Percentiles rank a stretch among this genome's conserved stretches.
phyloP scores from a whole-genome alignment of 2,888 invertebrate species.

The Drosophila hamatofila region DNA sequence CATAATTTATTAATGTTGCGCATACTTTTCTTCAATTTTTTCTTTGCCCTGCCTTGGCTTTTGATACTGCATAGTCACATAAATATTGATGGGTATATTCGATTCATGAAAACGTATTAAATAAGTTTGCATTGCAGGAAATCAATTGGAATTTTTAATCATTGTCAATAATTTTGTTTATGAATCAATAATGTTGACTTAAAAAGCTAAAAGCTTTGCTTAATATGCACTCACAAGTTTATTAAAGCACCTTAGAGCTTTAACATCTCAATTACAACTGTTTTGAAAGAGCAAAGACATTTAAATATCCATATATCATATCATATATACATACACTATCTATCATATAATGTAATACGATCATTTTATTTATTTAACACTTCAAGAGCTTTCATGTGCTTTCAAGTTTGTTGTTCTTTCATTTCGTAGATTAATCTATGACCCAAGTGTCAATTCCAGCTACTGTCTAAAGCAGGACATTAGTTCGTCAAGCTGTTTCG shows the following conservation, averaged over 20 bases:
- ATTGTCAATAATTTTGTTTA: not conserved
- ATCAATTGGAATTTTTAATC: not conserved
- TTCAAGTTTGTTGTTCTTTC: not conserved
- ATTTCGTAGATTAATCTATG: slow-evolving; percentile 7
- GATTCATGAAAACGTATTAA: slow-evolving; percentile 1
- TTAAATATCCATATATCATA: not conserved
- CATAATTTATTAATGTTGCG: slow-evolving; percentile 72
- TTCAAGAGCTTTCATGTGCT: slow-evolving; percentile 9
- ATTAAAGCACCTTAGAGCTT: not conserved
- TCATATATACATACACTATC: not conserved
- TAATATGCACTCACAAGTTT: not conserved
- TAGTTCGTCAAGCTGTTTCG: slow-evolving; percentile 9
- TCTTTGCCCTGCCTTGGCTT: not conserved
- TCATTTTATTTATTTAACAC: not conserved
- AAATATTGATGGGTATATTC: slow-evolving; percentile 6
- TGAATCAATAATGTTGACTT: not conserved
- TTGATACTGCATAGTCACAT: slow-evolving; percentile 1
- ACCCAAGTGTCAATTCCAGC: not conserved
- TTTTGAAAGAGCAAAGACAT: not conserved
- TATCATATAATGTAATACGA: not conserved
- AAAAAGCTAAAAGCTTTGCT: not conserved
- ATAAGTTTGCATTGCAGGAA: not conserved
- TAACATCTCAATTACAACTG: not conserved
- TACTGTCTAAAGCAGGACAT: slow-evolving; percentile 7
- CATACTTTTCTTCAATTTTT: slow-evolving; percentile 25